Base-by-base conservation (phyloP, 1,140 invertebrate species). In the Mizuhopecten yessoensis region DNA sequence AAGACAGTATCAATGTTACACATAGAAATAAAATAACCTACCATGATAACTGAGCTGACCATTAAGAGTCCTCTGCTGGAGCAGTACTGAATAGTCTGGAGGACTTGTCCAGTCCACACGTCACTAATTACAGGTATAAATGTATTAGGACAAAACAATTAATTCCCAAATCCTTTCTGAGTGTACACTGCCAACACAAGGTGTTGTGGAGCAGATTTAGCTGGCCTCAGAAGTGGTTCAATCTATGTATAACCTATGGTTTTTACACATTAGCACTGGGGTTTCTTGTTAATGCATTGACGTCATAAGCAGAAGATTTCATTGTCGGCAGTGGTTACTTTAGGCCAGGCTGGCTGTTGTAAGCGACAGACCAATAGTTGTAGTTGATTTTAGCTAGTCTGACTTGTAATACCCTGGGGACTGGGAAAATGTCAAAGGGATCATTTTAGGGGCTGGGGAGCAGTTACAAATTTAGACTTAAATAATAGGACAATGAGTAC, bases 231-330 rank as follows among this genome's bases (percentile, higher is more conserved):
- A 75, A 75, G 57, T 75, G 57, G 57, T 75, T 75, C 57, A 75
- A 75, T 75, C 57, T 75, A 75, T 75, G 23, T 75, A 75, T 75
- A 75, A 75, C 57, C 57, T 75, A 75, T 29, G 20, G 45, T 49
- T 49, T 49, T 49, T 49, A 49, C 45, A 49, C 45, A 49, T 49
- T 49, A 49, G 45, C 45, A 49, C 45, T 49, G 45, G 45, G 45
- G 45, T 49, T 29, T 75, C 57, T 75, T 75, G 57, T 75, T 75
- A 75, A 75, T 75, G 57, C n/a, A 75, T 75, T 75, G 57, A 75
- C 57, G 57, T 75, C 57, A 75, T 75, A 75, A 75, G 57, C 57
- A 75, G 57, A 75, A 75, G 57, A 75, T 75, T 75, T 75, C 57
- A 75, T 75, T 75, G 57, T 75, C 57, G 57, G 57, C 57, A 75